Percentiles rank a stretch among this genome's conserved stretches.
Evolutionary conservation across 2,113 vertebrate species (phyloP).

Genomic region (Takifugu flavidus): DNA sequence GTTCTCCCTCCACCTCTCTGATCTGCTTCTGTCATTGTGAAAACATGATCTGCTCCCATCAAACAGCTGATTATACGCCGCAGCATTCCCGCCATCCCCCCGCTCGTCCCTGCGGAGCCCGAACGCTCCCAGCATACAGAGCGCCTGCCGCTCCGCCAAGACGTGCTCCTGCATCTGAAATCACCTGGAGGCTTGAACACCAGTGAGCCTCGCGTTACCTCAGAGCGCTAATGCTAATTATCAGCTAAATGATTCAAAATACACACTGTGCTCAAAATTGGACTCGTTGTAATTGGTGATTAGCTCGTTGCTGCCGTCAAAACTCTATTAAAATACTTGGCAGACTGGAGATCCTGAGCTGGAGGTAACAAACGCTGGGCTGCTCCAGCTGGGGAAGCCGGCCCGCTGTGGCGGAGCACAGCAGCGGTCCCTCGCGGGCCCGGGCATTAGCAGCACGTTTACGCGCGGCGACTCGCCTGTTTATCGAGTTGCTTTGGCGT

Average conservation of each 20-base stretch:
- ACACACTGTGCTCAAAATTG: background rate
- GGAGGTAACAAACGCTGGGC: constrained; percentile 29
- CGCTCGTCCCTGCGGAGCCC: constrained; percentile 39
- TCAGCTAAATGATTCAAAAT: constrained; percentile 6
- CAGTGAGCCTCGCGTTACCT: background rate
- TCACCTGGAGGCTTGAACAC: constrained; percentile 30
- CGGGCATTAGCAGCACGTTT: constrained; percentile 63
- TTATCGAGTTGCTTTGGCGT: constrained; percentile 58
- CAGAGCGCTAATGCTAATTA: constrained; percentile 1
- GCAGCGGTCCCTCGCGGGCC: constrained; percentile 52
- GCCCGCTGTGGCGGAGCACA: constrained; percentile 13
- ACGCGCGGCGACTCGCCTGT: constrained; percentile 59
- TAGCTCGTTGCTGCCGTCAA: too few relatives aligned
- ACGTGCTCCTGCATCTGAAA: constrained; percentile 51
- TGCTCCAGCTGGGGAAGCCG: constrained; percentile 20
- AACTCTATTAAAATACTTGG: too few relatives aligned
- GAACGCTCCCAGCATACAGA: constrained; percentile 59
- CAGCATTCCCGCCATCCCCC: constrained; percentile 69
- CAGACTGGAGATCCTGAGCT: too few relatives aligned
- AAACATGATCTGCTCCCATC: constrained; percentile 74
- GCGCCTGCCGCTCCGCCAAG: constrained; percentile 13
- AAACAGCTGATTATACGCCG: constrained; percentile 69
- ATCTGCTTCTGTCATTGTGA: constrained; percentile 67
- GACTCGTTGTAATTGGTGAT: background rate
- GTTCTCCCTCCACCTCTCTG: constrained; percentile 33